A percentile compares a stretch with the other conserved stretches of the same genome.
phyloP scores from a whole-genome alignment of 2,888 invertebrate species.

The Eupithecia centaureata region DNA sequence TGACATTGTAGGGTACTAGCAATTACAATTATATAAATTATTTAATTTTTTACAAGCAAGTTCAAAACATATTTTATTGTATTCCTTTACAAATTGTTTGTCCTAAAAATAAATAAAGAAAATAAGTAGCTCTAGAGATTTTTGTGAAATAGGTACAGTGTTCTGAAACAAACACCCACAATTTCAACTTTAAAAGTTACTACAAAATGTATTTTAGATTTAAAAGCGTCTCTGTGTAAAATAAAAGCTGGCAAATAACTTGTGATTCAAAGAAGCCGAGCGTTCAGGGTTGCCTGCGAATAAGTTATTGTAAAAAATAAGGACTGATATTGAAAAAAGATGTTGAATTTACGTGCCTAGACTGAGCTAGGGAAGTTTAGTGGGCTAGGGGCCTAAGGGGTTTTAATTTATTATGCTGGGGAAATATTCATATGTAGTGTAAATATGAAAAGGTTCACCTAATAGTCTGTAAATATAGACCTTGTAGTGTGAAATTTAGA shows the following conservation, averaged over 20 bases:
- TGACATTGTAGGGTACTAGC: too few species aligned
- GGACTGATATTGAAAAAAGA: constrained; percentile 25
- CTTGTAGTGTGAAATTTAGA: background rate
- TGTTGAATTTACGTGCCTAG: constrained; percentile 18
- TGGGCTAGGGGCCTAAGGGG: background rate
- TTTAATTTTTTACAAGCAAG: too few species aligned
- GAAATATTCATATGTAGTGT: background rate
- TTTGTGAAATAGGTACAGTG: too few species aligned
- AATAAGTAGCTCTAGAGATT: too few species aligned
- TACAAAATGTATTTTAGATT: background rate
- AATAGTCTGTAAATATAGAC: background rate
- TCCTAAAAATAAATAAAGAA: too few species aligned
- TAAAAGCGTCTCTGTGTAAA: background rate
- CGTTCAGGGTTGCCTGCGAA: constrained; percentile 17
- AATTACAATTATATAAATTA: too few species aligned
- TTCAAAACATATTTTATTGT: too few species aligned
- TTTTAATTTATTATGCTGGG: background rate
- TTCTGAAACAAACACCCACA: background rate
- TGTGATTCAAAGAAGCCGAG: constrained; percentile 15
- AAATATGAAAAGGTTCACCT: background rate
- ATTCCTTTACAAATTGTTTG: too few species aligned
- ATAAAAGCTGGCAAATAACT: constrained; percentile 13
- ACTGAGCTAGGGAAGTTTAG: background rate
- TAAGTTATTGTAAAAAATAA: constrained; percentile 24
- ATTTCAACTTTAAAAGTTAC: background rate